Evolutionary conservation across 2,888 invertebrate genomes (phyloP), one percentile per base, ranked within the genome.

Genomic region (Orthonychiurus folsomi): DNA sequence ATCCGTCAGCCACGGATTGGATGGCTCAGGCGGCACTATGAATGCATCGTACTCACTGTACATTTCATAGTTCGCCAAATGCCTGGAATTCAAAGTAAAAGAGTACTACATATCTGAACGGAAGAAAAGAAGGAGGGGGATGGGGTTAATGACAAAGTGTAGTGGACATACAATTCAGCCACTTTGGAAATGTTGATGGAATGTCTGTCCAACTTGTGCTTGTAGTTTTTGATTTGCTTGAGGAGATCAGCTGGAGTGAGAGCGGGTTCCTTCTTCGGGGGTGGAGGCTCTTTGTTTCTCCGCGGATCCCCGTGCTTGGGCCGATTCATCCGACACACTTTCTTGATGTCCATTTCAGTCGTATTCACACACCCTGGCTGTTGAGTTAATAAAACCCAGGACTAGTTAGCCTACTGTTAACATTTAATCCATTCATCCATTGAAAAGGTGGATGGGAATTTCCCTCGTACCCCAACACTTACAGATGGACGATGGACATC

Each of bases 401-500:
- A 21, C n/a, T n/a, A n/a, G n/a, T n/a, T n/a, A n/a, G n/a, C n/a
- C n/a, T n/a, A n/a, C n/a, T n/a, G n/a, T n/a, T n/a, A n/a, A n/a
- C n/a, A n/a, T n/a, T n/a, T n/a, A n/a, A n/a, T n/a, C n/a, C n/a
- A n/a, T n/a, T n/a, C n/a, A n/a, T n/a, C n/a, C n/a, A n/a, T n/a
- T n/a, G n/a, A n/a, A n/a, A n/a, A n/a, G n/a, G n/a, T n/a, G n/a
- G n/a, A n/a, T n/a, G n/a, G n/a, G n/a, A n/a, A n/a, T n/a, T n/a
- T n/a, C n/a, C n/a, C n/a, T n/a, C n/a, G n/a, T n/a, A n/a, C n/a
- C n/a, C n/a, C n/a, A n/a, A n/a, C n/a, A 75, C 80, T 80, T 77
- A 93, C 92, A 86, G 96, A 94, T 12, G 99, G 99, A 75, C 99
- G 83, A 78, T 99, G 97, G 0, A 99, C 95, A 79, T 99, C 99